Evolutionary conservation across 2,113 vertebrate genomes (phyloP).

Genomic region (Chlamydotis undulata): DNA sequence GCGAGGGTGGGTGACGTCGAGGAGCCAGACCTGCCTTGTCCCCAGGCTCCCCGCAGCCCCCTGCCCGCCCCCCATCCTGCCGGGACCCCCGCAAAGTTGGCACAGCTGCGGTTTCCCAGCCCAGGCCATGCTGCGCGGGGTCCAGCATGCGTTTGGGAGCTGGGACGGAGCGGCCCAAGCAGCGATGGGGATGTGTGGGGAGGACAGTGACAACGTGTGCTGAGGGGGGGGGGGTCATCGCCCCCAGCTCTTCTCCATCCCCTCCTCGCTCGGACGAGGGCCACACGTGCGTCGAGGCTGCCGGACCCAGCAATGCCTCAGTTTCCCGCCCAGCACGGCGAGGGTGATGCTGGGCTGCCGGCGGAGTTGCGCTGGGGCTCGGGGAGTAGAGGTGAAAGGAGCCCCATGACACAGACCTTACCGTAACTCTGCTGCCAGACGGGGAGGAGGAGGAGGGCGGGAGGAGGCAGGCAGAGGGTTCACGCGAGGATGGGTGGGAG

Average conservation of each 20-base stretch:
- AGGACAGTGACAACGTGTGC: background rate
- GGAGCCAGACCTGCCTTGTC: background rate
- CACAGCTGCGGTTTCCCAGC: background rate
- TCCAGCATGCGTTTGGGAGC: accelerated
- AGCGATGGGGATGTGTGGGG: background rate
- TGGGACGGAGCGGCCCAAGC: accelerated
- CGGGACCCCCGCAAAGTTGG: background rate
- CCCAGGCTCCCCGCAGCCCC: background rate
- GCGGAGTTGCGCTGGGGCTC: background rate
- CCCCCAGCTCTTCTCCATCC: background rate
- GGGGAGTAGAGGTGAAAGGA: background rate
- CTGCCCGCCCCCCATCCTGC: background rate
- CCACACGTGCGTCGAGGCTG: too few relatives aligned
- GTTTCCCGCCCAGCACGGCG: background rate
- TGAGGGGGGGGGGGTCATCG: accelerated
- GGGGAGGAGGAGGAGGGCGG: background rate
- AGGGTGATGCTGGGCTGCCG: background rate
- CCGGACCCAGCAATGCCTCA: background rate
- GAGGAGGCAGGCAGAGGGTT: background rate
- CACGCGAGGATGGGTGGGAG: background rate
- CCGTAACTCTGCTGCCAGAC: background rate
- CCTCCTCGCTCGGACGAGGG: too few relatives aligned
- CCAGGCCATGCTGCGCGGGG: background rate
- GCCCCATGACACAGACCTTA: background rate
- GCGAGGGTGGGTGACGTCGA: accelerated